Evolutionary conservation across 2,113 vertebrate genomes (phyloP), one percentile per base, ranked within the genome.

Genomic region (Stigmatopora nigra): DNA sequence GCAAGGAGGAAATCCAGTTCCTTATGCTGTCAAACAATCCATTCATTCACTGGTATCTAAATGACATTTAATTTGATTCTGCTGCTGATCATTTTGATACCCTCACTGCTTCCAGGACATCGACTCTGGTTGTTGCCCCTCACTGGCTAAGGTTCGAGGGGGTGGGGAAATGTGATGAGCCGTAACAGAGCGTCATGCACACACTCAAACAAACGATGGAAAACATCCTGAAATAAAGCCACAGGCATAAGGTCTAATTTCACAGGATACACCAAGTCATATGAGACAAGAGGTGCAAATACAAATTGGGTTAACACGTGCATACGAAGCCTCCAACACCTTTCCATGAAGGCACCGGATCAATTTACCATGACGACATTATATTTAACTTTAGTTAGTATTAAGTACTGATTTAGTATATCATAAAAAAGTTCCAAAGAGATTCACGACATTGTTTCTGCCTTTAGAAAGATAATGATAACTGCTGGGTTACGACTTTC

Each of bases 31-130:
- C 85, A 89, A 89, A 91, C 90, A 91, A 90, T 88, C 82, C 87
- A 71, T 83, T 86, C 89, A 88, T 91, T 91, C 89, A 91, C 76
- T 77, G 79, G 84, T 65, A 84, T 87, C 87, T 87, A 90, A 89
- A 91, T 89, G 89, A 89, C 89, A 91, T 91, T 91, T 90, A 87
- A 91, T 89, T 90, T 89, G 89, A 91, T 87, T 89, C 89, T 90
- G 82, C 85, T 79, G 87, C 83, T 90, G 89, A 89, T 90, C 87
- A 88, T 76, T 76, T 79, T 12, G 82, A 90, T 89, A 90, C 87
- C 83, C 84, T 81, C 73, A 88, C 80, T 76, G 84, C 80, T 86
- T 90, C 87, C 83, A 89, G 88, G 86, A 88, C 84, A 84, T 88
- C 88, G 76, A 88, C 84, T 83, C 83, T 73, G 69, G 67, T 75